Percentiles rank a stretch among this genome's conserved stretches.
Conservation (phyloP, 1,140 invertebrate genomes). For the Panagrolaimus sp. region DNA sequence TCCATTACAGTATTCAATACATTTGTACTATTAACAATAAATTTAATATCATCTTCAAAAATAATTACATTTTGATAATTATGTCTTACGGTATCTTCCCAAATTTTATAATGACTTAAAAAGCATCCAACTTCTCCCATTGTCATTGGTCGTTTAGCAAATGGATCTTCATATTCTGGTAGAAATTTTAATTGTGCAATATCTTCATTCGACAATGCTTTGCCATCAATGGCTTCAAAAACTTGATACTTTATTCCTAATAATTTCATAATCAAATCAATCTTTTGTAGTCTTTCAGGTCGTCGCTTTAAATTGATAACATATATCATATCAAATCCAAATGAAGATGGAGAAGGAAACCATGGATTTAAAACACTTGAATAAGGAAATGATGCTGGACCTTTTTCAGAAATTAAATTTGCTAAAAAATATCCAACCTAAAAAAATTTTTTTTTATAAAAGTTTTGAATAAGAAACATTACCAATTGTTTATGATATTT, state of each 20-base stretch:
- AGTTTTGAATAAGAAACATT: too few species aligned
- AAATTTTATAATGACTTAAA: slow-evolving; percentile 82
- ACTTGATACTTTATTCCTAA: slow-evolving; percentile 71
- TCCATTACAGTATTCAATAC: slow-evolving; percentile 68
- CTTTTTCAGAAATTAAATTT: slow-evolving; percentile 27
- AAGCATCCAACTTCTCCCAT: slow-evolving; percentile 93
- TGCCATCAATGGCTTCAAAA: slow-evolving; percentile 81
- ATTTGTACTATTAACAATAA: slow-evolving; percentile 72
- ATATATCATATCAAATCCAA: slow-evolving; percentile 73
- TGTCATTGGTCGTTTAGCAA: slow-evolving; percentile 81
- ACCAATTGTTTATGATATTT: slow-evolving; percentile 31
- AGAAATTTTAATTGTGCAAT: slow-evolving; percentile 70
- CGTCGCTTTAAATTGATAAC: slow-evolving; percentile 83
- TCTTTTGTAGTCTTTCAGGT: slow-evolving; percentile 71
- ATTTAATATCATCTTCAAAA: slow-evolving; percentile 90
- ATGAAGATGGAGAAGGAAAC: slow-evolving; percentile 64
- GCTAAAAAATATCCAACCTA: slow-evolving; percentile 39
- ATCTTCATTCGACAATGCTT: slow-evolving; percentile 67
- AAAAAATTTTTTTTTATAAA: slow-evolving; percentile 22
- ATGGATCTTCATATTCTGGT: slow-evolving; percentile 80
- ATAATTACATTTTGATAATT: slow-evolving; percentile 70
- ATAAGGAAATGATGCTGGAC: slow-evolving; percentile 49
- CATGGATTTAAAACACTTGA: slow-evolving; percentile 58
- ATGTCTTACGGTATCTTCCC: slow-evolving; percentile 70
- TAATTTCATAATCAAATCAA: slow-evolving; percentile 72